phyloP scores from a whole-genome alignment of 2,888 invertebrate species.

The Diploptera punctata region DNA sequence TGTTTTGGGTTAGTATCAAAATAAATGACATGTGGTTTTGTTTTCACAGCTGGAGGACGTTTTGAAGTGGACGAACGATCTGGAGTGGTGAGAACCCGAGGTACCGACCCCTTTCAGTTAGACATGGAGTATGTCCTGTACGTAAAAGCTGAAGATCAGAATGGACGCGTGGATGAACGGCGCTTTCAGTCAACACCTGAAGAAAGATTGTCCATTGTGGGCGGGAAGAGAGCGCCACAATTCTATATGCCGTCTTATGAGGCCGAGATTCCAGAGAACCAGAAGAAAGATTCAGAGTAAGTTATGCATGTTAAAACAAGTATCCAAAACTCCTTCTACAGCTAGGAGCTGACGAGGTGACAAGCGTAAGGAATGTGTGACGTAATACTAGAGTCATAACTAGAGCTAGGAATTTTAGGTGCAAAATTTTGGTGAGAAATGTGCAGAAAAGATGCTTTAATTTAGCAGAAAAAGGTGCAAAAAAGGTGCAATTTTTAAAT shows the following conservation, averaged over 20 bases:
- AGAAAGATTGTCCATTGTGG: constrained; percentile 91
- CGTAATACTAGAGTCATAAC: too few relatives aligned
- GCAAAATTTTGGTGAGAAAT: too few relatives aligned
- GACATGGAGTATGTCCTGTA: constrained; percentile 97
- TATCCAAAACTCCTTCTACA: background rate
- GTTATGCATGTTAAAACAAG: constrained; percentile 52
- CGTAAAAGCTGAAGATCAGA: constrained; percentile 95
- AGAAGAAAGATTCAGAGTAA: constrained; percentile 96
- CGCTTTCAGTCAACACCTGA: constrained; percentile 91
- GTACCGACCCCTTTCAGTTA: constrained; percentile 89
- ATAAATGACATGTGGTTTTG: too few relatives aligned
- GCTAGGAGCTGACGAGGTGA: too few relatives aligned
- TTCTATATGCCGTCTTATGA: constrained; percentile 96
- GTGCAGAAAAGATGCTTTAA: too few relatives aligned
- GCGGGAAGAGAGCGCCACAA: constrained; percentile 97
- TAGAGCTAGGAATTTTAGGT: too few relatives aligned
- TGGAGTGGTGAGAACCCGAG: constrained; percentile 90
- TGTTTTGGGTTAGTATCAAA: too few relatives aligned
- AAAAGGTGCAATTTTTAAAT: too few relatives aligned
- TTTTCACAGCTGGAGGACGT: constrained; percentile 61
- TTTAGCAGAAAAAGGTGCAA: too few relatives aligned
- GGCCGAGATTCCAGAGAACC: constrained; percentile 95
- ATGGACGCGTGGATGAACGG: constrained; percentile 89
- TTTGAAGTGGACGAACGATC: constrained; percentile 92
- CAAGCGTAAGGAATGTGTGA: too few relatives aligned